Evolutionary conservation across 2,113 vertebrate species (phyloP), one percentile per base, ranked within the genome.

Genomic region (Notothenia coriiceps): DNA sequence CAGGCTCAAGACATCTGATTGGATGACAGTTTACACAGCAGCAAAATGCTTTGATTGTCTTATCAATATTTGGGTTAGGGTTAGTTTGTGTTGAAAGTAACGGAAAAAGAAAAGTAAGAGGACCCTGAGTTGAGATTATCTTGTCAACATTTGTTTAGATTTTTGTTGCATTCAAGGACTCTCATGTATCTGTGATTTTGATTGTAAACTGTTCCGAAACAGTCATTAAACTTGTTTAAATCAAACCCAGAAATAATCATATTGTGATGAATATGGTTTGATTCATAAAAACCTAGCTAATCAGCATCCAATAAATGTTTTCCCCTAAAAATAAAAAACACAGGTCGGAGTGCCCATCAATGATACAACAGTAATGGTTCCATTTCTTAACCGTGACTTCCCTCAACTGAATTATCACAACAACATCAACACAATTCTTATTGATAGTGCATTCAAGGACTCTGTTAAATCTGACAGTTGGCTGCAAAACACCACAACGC

Each of bases 91-190:
- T 60, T 35, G 10, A 59, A 22, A 55, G 51, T 22, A 33, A 0
- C 11, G 0, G 35, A 52, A 64, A 72, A 68, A 52, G 62, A 69
- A 47, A 2, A 22, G 15, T 3, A 10, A 33, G 20, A 12, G 18
- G 43, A 70, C 52, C 40, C 43, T 8, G 40, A 82, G 52, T 52
- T 13, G 2, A 44, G 43, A 50, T 43, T n/a, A 55, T 49, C 44
- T 62, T 15, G 33, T 47, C 13, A 22, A 35, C 17, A 10, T 66
- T 56, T 66, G 10, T 64, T 79, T 50, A 10, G 15, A 22, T 70
- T 54, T 67, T 54, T 64, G 18, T 15, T 57, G 70, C 60, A 18
- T 82, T 86, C 74, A 86, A 70, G 74, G 74, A 74, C 76, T 9
- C 56, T 63, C 10, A 4, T 10, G 61, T 57, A 73, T 47, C 51